phyloP scores from a whole-genome alignment of 1,140 invertebrate species.

The Lethrus apterus region DNA sequence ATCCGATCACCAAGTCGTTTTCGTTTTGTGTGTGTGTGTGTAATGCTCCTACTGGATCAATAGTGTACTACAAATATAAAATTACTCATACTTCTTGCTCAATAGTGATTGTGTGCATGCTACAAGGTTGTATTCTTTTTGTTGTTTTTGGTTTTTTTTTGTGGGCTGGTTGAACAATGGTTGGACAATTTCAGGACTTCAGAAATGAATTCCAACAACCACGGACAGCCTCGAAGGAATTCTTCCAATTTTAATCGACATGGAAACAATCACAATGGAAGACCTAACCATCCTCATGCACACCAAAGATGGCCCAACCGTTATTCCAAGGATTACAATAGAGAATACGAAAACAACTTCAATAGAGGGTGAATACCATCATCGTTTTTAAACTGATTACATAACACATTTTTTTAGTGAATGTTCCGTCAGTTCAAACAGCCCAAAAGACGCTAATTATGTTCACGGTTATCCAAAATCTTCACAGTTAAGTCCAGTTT shows the following conservation, averaged over 20 bases:
- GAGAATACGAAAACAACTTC: slow-evolving; percentile 38
- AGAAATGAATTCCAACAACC: slow-evolving; percentile 39
- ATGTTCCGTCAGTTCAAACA: slow-evolving; percentile 34
- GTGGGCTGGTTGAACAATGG: neutral
- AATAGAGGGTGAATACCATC: slow-evolving; percentile 35
- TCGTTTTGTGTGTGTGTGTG: slow-evolving; percentile 26
- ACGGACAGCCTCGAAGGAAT: slow-evolving; percentile 38
- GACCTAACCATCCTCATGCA: slow-evolving; percentile 32
- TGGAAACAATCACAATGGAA: slow-evolving; percentile 32
- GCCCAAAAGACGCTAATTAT: slow-evolving; percentile 37
- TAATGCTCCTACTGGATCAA: slow-evolving; percentile 31
- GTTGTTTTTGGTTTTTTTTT: slow-evolving; percentile 6
- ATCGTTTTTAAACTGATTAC: slow-evolving; percentile 10
- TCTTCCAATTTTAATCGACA: slow-evolving; percentile 39
- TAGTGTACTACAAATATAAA: slow-evolving; percentile 31
- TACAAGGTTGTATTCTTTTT: slow-evolving; percentile 31
- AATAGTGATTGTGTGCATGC: slow-evolving; percentile 31
- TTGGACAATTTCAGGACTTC: slow-evolving; percentile 7
- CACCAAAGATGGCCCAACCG: slow-evolving; percentile 39
- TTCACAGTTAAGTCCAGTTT: slow-evolving; percentile 35
- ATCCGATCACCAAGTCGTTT: slow-evolving; percentile 20
- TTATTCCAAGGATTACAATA: slow-evolving; percentile 38
- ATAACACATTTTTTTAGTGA: slow-evolving; percentile 29
- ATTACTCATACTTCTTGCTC: slow-evolving; percentile 32
- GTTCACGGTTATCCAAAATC: slow-evolving; percentile 37